A percentile compares a stretch with the other conserved stretches of the same genome.
Conservation (phyloP, 1,140 invertebrate genomes). For the Heliconius melpomene region DNA sequence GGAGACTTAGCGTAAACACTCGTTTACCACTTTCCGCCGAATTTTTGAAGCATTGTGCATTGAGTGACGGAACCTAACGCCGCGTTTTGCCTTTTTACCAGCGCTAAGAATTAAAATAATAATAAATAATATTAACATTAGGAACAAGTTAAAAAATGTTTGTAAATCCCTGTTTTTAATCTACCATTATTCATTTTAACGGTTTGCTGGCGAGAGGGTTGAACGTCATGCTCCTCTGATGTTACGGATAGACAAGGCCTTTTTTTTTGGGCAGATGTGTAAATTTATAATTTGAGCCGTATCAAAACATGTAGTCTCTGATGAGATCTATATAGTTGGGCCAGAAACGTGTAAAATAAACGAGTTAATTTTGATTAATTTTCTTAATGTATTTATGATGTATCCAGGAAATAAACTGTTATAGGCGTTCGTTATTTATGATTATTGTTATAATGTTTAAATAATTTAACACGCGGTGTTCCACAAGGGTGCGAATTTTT, state of each 20-base stretch:
- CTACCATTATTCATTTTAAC: constrained; percentile 77
- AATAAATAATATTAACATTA: no score
- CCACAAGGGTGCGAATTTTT: no score
- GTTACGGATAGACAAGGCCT: constrained; percentile 67
- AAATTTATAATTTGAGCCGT: constrained; percentile 71
- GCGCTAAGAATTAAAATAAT: no score
- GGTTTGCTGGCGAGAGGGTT: constrained; percentile 74
- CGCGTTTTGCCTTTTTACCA: no score
- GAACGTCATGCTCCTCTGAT: constrained; percentile 70
- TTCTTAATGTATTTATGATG: constrained; percentile 30
- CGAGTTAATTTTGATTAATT: constrained; percentile 32
- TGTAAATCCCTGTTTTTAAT: constrained; percentile 48
- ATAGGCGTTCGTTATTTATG: not conserved
- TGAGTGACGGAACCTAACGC: no score
- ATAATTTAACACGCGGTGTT: no score
- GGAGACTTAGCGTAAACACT: no score
- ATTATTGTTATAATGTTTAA: not conserved
- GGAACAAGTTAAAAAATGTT: no score
- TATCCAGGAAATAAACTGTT: not conserved
- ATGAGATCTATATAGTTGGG: constrained; percentile 29
- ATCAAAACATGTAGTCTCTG: constrained; percentile 67
- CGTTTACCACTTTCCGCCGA: no score
- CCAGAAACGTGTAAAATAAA: constrained; percentile 32
- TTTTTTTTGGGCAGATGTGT: constrained; percentile 72
- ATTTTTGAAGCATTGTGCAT: no score